Base-by-base conservation (phyloP, 1,140 invertebrate species). In the Drosophila sechellia region DNA sequence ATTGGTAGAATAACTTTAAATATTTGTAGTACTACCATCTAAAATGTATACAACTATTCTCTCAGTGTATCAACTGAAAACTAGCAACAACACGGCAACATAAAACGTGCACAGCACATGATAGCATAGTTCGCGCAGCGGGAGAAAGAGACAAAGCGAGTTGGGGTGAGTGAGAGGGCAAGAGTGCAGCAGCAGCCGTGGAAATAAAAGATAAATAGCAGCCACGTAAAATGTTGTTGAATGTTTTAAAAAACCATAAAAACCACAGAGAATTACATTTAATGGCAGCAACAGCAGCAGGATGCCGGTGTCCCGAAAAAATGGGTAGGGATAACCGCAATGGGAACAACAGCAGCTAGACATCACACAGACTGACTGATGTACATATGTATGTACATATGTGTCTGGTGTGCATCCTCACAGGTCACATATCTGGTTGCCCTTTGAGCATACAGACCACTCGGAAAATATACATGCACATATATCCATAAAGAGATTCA, bases 181-280 rank as follows among this genome's bases (percentile, higher is more conserved):
- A 13, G 52, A 34, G 42, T 39, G 65, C 52, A 70, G 40, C 52
- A 70, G 40, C 35, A 59, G 57, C 59, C 56, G 43, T 59, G 74
- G 55, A 85, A 84, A 85, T 80, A 89, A 89, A 89, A 89, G 84
- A 89, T 89, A 89, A 89, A 89, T 90, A 84, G 85, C 85, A 89
- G 80, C 80, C 84, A 89, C 84, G 84, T 89, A 89, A 89, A 89
- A 89, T 90, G 84, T 64, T 89, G 84, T 89, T 89, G 84, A 89
- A 89, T 89, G 84, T 89, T 89, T 89, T 89, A 89, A 89, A 89
- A 89, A 89, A 89, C 85, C 84, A 89, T 89, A 89, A 89, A 89
- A 89, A 89, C 84, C 84, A 71, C 85, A 84, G 84, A 89, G 85
- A 89, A 89, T 89, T 89, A 89, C 84, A 79, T 89, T 89, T 89